These are phyloP conservation scores for Xenus cinereus DNA, from an alignment of 2,113 vertebrate species.

Conservation along the genomic window DNA sequence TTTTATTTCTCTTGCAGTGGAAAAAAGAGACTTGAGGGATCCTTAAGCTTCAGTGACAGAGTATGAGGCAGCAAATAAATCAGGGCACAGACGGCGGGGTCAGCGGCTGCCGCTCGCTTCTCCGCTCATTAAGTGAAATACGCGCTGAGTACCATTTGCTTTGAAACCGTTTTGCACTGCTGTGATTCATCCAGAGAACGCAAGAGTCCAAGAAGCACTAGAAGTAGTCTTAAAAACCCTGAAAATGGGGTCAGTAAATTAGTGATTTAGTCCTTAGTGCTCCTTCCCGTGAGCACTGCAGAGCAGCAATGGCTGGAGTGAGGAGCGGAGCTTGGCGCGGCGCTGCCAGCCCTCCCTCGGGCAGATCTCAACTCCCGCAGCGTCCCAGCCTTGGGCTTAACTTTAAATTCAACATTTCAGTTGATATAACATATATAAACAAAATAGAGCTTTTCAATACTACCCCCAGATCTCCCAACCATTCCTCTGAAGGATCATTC, in stretches of 20 bases:
- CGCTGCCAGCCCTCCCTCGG: rapidly evolving
- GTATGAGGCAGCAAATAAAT: neutral
- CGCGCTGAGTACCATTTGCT: neutral
- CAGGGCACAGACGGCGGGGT: neutral
- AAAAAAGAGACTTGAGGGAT: neutral
- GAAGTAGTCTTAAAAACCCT: neutral
- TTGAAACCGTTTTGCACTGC: neutral
- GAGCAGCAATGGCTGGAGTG: rapidly evolving
- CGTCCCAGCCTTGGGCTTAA: rapidly evolving
- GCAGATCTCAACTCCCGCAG: neutral
- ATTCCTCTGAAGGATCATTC: neutral
- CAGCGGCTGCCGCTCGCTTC: neutral
- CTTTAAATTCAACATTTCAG: rapidly evolving
- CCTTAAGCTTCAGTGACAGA: neutral
- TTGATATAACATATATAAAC: rapidly evolving
- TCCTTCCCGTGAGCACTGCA: neutral
- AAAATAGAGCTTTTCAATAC: rapidly evolving
- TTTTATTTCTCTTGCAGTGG: neutral
- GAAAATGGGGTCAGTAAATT: neutral
- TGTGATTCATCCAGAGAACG: neutral
- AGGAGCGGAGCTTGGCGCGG: rapidly evolving
- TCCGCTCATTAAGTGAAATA: neutral
- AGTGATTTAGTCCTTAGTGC: neutral
- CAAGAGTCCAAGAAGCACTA: neutral
- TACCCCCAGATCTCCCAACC: neutral